These are phyloP conservation scores for Lutjanus erythropterus DNA, from an alignment of 2,113 vertebrate species.

Conservation along the genomic window DNA sequence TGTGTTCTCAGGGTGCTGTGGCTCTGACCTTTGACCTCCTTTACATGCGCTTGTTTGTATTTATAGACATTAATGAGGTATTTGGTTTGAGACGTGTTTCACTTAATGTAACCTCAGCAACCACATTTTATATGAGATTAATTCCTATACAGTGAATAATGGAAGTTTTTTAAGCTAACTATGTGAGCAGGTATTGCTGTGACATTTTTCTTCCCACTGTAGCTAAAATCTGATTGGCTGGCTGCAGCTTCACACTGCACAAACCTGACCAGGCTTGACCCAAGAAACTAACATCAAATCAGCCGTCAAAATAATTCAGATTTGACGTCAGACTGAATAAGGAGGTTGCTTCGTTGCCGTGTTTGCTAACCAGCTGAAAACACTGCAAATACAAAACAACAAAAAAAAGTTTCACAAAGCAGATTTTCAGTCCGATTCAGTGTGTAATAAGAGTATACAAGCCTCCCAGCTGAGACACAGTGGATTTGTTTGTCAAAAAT, in stretches of 20 bases:
- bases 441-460: too few species aligned
- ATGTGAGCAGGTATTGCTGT: too few species aligned
- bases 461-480: too few species aligned
- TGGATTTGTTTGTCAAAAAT: too few species aligned
- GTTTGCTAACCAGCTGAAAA: background rate
- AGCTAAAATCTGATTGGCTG: too few species aligned
- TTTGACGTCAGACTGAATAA: too few species aligned
- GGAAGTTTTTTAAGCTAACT: background rate
- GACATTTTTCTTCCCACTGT: too few species aligned
- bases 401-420: background rate
- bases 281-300: background rate
- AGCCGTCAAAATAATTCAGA: background rate
- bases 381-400: background rate
- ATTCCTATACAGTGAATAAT: background rate
- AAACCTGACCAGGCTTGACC: background rate
- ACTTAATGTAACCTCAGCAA: background rate
- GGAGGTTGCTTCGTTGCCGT: too few species aligned
- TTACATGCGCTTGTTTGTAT: background rate
- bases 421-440: background rate
- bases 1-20: background rate
- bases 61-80: background rate
- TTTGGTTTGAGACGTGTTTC: background rate
- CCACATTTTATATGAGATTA: background rate
- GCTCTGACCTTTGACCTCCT: conserved; percentile 1
- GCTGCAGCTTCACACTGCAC: too few species aligned